Evolutionary conservation across 2,888 invertebrate genomes (phyloP), one percentile per base, ranked within the genome.

Genomic region (Apodemia arnacis): DNA sequence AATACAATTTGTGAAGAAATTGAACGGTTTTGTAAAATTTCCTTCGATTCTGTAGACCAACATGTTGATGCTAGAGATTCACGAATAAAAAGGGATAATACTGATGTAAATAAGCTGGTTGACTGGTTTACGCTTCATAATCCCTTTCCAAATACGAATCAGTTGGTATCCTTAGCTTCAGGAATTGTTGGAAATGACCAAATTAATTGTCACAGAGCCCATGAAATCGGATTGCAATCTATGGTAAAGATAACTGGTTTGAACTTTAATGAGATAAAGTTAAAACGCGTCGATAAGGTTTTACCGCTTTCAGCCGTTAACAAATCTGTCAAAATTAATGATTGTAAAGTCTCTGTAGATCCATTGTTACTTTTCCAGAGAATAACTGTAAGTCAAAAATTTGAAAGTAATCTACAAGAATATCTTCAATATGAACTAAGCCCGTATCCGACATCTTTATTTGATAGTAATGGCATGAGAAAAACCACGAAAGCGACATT

Each of bases 1-100:
- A 91, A 92, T 92, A 90, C 90, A 59, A 92, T 95, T 92, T 95
- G 94, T 94, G 93, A 95, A 78, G 70, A 82, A 80, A 80, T 92
- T 34, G 89, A 91, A 82, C 54, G 27, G 73, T 82, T 90, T 73
- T 88, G 87, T 85, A 82, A 90, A 15, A 78, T 91, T 84, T 79
- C 82, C 38, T 85, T 87, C 75, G 85, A 91, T 69, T 83, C 88
- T 44, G 74, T 79, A n/a, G 91, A 91, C 21, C 88, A 90, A 74
- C 90, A 92, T 82, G 85, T 89, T 59, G 91, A 93, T 85, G 24
- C 85, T n/a, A 89, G 85, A 82, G 87, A 87, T 76, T 88, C 91
- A 49, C 70, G 92, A 78, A 76, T 86, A 31, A 75, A 87, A 82
- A 89, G 87, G 74, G 91, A 92, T 78, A 73, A 89, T 82, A 76